phyloP scores from a whole-genome alignment of 1,140 invertebrate genomes.

The Leptopilina boulardi region DNA sequence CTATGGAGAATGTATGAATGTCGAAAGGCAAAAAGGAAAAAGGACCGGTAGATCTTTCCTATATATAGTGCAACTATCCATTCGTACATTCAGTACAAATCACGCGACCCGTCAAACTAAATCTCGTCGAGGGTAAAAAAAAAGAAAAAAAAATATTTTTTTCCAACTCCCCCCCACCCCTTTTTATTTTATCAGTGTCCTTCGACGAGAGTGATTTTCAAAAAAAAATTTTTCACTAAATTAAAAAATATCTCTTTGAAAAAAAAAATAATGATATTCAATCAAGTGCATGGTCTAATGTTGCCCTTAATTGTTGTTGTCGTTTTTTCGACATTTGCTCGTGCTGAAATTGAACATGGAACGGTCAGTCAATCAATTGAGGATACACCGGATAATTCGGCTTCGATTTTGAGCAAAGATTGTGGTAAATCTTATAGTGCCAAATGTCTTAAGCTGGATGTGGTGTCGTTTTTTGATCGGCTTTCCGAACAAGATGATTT shows the following conservation, averaged over 20 bases:
- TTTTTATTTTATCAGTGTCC: not conserved
- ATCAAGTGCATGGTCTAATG: not conserved
- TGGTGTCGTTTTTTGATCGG: constrained; percentile 86
- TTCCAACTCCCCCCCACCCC: not conserved
- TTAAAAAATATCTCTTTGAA: not conserved
- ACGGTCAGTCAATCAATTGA: constrained; percentile 64
- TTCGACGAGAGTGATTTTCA: not conserved
- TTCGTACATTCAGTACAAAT: constrained; percentile 68
- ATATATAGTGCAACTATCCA: constrained; percentile 74
- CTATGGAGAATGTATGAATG: constrained; percentile 72
- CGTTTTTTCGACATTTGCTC: constrained; percentile 29
- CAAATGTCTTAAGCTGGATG: constrained; percentile 87
- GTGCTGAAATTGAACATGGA: constrained; percentile 67
- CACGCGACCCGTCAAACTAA: constrained; percentile 59
- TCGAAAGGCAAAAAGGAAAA: constrained; percentile 71
- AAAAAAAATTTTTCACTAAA: not conserved
- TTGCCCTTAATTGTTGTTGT: constrained; percentile 1
- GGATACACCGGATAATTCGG: constrained; percentile 57
- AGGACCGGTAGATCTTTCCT: constrained; percentile 66
- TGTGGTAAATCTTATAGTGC: constrained; percentile 84
- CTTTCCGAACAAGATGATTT: constrained; percentile 81
- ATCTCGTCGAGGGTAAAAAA: constrained; percentile 55
- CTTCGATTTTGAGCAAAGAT: constrained; percentile 75
- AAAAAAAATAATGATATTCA: not conserved
- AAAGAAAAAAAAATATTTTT: not conserved